Conservation (phyloP, 2,888 invertebrate genomes). For the Alentia gelatinosa region DNA sequence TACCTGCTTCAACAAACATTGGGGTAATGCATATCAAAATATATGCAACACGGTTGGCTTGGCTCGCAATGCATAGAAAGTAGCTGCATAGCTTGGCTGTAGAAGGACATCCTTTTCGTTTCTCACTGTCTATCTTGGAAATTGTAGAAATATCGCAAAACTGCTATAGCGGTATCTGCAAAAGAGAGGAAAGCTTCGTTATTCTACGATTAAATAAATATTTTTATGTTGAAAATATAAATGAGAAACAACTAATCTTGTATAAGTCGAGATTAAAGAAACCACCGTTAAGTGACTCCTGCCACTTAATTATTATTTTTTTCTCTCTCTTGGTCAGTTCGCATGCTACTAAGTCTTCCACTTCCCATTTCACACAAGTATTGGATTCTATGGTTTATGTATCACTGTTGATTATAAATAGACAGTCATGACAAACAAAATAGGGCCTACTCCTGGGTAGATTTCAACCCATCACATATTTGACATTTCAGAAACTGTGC, state of each 20-base stretch:
- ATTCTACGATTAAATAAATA: not conserved
- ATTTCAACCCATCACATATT: too few relatives aligned
- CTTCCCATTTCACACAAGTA: not conserved
- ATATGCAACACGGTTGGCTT: not conserved
- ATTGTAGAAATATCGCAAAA: not conserved
- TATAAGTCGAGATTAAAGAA: too few relatives aligned
- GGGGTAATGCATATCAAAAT: constrained; percentile 19
- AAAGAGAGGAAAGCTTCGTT: not conserved
- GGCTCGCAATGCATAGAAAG: constrained; percentile 12
- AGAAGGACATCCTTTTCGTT: not conserved
- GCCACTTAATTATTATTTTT: too few relatives aligned
- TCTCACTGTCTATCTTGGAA: not conserved
- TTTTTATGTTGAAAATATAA: not conserved
- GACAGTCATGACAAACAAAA: too few relatives aligned
- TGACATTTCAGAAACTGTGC: too few relatives aligned
- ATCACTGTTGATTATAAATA: too few relatives aligned
- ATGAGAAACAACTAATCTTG: not conserved
- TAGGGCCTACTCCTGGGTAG: too few relatives aligned
- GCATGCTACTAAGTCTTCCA: not conserved
- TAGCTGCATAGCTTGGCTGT: constrained; percentile 34
- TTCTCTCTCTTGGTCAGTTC: too few relatives aligned
- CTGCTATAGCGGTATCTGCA: constrained; percentile 26
- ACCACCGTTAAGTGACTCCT: too few relatives aligned
- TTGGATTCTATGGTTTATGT: too few relatives aligned
- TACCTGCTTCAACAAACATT: not conserved